Evolutionary conservation across 2,113 vertebrate species (phyloP).

Genomic region (Heliornis fulica): DNA sequence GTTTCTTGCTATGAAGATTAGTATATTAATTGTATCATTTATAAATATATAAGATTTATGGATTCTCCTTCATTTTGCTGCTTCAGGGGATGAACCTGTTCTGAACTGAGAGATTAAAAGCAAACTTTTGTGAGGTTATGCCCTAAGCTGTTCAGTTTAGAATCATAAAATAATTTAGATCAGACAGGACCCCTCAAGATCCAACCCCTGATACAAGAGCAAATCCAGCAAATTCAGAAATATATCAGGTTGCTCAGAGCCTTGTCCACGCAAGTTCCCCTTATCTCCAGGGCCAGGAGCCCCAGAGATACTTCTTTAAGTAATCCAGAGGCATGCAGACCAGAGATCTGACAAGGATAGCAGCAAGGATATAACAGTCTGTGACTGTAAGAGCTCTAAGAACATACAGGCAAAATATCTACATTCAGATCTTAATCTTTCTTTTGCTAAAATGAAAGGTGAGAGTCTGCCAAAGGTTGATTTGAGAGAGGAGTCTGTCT

Average conservation of each 20-base stretch:
- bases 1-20: neutral
- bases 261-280: neutral
- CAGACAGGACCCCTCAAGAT: neutral
- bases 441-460: neutral
- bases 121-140: neutral
- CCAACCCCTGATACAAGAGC: neutral
- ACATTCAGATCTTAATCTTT: neutral
- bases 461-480: neutral
- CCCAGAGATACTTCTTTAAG: neutral
- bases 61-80: neutral
- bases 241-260: neutral
- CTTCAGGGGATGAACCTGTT: neutral
- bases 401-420: neutral
- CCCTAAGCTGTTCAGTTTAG: neutral
- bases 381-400: neutral
- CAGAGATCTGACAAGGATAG: neutral
- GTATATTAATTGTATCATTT: neutral
- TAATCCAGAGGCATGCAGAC: neutral
- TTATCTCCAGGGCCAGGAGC: neutral
- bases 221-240: neutral
- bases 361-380: too few species aligned
- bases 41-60: neutral
- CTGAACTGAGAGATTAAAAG: neutral
- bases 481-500: neutral
- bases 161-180: neutral